phyloP scores from a whole-genome alignment of 2,888 invertebrate species.

The Cremastinae sp. region DNA sequence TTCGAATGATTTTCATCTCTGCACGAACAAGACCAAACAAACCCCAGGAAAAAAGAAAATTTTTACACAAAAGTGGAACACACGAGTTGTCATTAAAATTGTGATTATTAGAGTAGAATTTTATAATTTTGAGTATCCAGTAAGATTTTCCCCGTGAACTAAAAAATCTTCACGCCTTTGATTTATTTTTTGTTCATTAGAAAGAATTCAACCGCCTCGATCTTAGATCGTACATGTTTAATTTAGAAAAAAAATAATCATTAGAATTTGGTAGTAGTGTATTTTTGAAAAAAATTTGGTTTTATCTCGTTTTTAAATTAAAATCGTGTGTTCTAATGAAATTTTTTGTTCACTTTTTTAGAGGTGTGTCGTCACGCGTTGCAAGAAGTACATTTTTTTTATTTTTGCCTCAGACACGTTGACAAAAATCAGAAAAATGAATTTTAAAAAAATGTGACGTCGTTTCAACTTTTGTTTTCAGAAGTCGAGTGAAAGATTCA shows the following conservation, averaged over 20 bases:
- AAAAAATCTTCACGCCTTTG: constrained; percentile 36
- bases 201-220: constrained; percentile 40
- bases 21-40: neutral
- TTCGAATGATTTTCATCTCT: neutral
- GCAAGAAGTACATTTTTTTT: constrained; percentile 4
- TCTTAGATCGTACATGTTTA: constrained; percentile 50
- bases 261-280: constrained; percentile 32
- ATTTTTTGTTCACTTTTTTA: constrained; percentile 9
- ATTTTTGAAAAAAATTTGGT: constrained; percentile 14
- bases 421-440: neutral
- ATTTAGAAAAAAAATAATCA: constrained; percentile 19
- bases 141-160: constrained; percentile 19
- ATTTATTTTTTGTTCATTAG: constrained; percentile 24
- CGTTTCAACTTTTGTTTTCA: constrained; percentile 15
- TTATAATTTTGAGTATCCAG: constrained; percentile 21
- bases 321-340: constrained; percentile 37
- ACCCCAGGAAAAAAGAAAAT: neutral
- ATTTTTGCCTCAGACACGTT: constrained; percentile 27
- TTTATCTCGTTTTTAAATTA: constrained; percentile 18
- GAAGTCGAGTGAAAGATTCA: constrained; percentile 3
- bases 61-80: constrained; percentile 1
- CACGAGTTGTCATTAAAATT: constrained; percentile 3
- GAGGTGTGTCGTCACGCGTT: constrained; percentile 44
- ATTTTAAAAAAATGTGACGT: constrained; percentile 7
- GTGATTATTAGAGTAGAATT: constrained; percentile 12